Percentiles rank a stretch among this genome's conserved stretches.
Evolutionary conservation across 2,113 vertebrate genomes (phyloP).

Genomic region (Equus quagga): DNA sequence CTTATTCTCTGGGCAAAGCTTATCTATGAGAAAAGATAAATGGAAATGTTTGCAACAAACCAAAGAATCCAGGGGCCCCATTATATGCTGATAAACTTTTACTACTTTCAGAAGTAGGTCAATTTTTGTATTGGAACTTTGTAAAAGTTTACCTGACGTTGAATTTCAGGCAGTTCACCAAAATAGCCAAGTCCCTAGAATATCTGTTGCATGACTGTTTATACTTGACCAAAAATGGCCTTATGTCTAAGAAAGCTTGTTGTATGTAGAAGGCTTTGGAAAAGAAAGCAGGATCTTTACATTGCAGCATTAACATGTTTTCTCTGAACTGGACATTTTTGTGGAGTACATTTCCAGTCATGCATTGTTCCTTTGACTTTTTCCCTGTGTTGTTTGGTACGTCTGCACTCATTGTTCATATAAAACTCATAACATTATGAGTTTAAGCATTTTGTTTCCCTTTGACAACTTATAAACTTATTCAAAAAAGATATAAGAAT

Average conservation of each 20-base stretch:
- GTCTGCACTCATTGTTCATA: conserved; percentile 86
- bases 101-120: conserved; percentile 39
- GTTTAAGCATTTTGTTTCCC: conserved; percentile 85
- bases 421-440: conserved; percentile 83
- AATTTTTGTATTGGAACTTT: conserved; percentile 49
- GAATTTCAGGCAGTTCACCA: conserved; percentile 55
- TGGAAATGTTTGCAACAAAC: conserved; percentile 64
- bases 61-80: conserved; percentile 3
- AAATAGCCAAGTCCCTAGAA: conserved; percentile 48
- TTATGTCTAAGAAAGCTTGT: conserved; percentile 68
- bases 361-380: conserved; percentile 81
- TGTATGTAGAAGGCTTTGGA: conserved; percentile 65
- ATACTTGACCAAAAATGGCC: conserved; percentile 57
- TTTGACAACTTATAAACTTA: conserved; percentile 75
- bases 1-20: conserved; percentile 60
- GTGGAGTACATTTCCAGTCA: conserved; percentile 81
- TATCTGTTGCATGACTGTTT: conserved; percentile 68
- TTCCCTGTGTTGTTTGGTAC: conserved; percentile 84
- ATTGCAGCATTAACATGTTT: conserved; percentile 70
- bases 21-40: conserved; percentile 51
- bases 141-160: conserved; percentile 52
- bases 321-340: conserved; percentile 74
- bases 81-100: conserved; percentile 40
- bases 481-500: conserved; percentile 65
- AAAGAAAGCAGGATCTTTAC: conserved; percentile 46